Evolutionary conservation across 2,113 vertebrate genomes (phyloP), one percentile per base, ranked within the genome.

Genomic region (Emydocephalus ijimae): DNA sequence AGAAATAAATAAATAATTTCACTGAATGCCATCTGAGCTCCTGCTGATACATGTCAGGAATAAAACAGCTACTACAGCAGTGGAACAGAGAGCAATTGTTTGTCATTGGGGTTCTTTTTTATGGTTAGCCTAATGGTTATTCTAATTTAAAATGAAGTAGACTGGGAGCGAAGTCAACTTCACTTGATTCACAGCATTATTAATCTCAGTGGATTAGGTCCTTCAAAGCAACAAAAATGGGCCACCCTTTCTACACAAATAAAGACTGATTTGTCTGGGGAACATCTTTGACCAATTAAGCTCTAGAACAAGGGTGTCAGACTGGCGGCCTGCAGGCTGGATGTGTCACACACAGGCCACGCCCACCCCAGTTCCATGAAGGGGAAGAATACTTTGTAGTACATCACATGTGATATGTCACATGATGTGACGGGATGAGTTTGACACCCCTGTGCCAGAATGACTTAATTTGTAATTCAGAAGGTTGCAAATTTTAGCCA

Each of bases 31-130:
- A 0, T 94, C 87, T 93, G 90, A 96, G 39, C 87, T 96, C 90
- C 91, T 95, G 91, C 93, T 95, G 92, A 90, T 94, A 29, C 18
- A 12, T 92, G 24, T 95, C 92, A 95, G 93, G 88, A 95, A 95
- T 56, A 94, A 95, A 96, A 90, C 54, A 90, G 85, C 43, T 93
- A 57, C 95, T 96, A 93, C 4, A 29, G 57, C 85, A 93, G 26
- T 94, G 74, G 96, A 95, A 91, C 64, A 94, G 93, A 93, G 14
- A 94, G 9, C 88, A 90, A 93, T 95, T 95, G 6, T 90, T 20
- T 92, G 29, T 91, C 23, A 4, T 5, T 50, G 57, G n/a, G 21
- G 21, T 85, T 57, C 57, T 48, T 24, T 74, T 21, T 10, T 59
- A 64, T 90, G 26, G 56, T 9, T 89, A 94, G 81, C 45, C 55